Conservation (phyloP, 2,113 vertebrate species). For the Euleptes europaea region DNA sequence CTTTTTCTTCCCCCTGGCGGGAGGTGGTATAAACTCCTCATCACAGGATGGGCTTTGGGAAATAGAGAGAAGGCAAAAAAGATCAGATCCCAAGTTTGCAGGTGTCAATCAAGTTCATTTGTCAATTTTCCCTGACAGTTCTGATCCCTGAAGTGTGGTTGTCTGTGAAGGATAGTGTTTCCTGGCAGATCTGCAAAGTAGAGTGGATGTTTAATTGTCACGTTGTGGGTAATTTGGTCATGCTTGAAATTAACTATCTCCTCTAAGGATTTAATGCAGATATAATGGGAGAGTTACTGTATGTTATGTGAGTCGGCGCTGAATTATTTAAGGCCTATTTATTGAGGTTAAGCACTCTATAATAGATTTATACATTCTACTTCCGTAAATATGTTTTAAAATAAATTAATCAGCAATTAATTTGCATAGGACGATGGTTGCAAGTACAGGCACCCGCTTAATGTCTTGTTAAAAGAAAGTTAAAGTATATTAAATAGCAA, state of each 20-base stretch:
- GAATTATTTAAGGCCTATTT: slow-evolving; percentile 69
- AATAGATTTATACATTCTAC: slow-evolving; percentile 74
- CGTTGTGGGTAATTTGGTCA: slow-evolving; percentile 45
- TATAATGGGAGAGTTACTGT: slow-evolving; percentile 63
- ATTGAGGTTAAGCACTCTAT: slow-evolving; percentile 66
- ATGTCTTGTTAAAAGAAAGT: slow-evolving; percentile 42
- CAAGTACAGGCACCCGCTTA: slow-evolving; percentile 23
- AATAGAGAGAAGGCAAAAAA: rapidly evolving
- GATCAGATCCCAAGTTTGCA: not conserved
- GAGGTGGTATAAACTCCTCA: slow-evolving; percentile 68
- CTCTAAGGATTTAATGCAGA: slow-evolving; percentile 54
- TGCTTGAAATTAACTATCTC: slow-evolving; percentile 57
- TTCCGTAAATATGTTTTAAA: slow-evolving; percentile 74
- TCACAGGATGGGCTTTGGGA: slow-evolving; percentile 73
- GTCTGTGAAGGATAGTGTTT: not conserved
- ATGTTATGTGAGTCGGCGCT: slow-evolving; percentile 22
- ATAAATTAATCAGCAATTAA: slow-evolving; percentile 72
- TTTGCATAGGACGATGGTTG: slow-evolving; percentile 57
- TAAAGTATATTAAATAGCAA: slow-evolving; percentile 56
- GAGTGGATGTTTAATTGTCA: slow-evolving; percentile 43
- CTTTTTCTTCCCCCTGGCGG: slow-evolving; percentile 86
- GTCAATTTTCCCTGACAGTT: not conserved
- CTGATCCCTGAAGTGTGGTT: not conserved
- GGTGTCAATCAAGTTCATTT: not conserved
- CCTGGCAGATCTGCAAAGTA: not conserved